Percentiles rank a stretch among this genome's conserved stretches.
Conservation (phyloP, 2,113 vertebrate genomes). For the Corythornis vintsioides region DNA sequence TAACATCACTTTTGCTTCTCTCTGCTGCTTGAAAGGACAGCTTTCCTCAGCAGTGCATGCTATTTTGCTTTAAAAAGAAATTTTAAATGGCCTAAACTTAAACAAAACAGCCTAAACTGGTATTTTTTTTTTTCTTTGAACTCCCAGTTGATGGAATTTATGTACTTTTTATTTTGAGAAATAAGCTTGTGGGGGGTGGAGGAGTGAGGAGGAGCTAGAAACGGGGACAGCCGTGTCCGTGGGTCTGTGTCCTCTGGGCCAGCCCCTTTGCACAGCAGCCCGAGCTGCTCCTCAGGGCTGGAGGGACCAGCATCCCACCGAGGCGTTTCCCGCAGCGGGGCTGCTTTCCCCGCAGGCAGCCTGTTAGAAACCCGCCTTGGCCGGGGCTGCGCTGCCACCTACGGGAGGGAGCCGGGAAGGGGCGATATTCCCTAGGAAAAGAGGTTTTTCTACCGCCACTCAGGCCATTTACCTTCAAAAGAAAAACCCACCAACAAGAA, state of each 20-base stretch:
- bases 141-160: background rate
- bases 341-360: background rate
- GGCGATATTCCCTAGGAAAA: background rate
- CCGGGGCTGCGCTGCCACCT: constrained; percentile 39
- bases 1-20: background rate
- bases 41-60: background rate
- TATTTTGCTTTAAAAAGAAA: background rate
- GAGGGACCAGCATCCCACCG: background rate
- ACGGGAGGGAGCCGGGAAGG: background rate
- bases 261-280: rapidly evolving
- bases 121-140: background rate
- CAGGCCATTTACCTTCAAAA: background rate
- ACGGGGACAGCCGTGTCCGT: rapidly evolving
- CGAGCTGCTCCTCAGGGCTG: too few species aligned
- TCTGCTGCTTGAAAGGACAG: background rate
- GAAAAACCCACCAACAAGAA: background rate
- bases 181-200: background rate
- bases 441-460: background rate
- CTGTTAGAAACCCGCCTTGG: background rate
- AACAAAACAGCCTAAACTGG: rapidly evolving
- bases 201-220: background rate
- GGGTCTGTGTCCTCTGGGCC: rapidly evolving
- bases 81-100: background rate
- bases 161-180: background rate
- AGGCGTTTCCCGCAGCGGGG: background rate